phyloP scores from a whole-genome alignment of 2,797 vertebrate species.

The Pyrocephalus nanus region DNA sequence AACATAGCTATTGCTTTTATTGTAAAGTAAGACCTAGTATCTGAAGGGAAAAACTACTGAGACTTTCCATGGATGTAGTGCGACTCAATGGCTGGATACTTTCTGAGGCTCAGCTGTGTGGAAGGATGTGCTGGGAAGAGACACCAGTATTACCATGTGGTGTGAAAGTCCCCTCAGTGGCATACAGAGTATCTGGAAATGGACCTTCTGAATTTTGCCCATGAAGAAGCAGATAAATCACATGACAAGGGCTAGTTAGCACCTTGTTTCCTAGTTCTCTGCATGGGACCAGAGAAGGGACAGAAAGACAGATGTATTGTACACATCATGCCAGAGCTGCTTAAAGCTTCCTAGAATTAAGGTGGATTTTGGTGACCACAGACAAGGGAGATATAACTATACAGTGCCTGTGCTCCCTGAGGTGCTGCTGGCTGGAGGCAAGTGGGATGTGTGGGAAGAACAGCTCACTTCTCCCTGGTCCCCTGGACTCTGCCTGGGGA shows the following conservation, averaged over 20 bases:
- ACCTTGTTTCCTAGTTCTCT: not conserved
- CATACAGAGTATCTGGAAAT: not conserved
- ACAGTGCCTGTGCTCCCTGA: not conserved
- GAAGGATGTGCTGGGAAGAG: not conserved
- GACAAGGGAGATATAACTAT: not conserved
- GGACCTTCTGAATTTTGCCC: not conserved
- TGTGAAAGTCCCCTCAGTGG: too few relatives aligned
- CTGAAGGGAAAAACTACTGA: not conserved
- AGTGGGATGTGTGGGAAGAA: not conserved
- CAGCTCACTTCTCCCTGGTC: not conserved
- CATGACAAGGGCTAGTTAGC: not conserved
- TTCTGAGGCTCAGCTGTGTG: not conserved
- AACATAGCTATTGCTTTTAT: not conserved
- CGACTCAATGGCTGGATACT: not conserved
- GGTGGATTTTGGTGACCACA: not conserved
- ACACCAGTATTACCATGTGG: not conserved
- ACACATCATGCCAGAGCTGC: not conserved
- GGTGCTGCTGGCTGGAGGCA: not conserved
- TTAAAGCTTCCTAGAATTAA: not conserved
- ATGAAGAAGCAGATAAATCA: not conserved
- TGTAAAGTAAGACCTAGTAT: not conserved
- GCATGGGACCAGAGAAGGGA: not conserved
- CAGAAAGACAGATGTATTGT: not conserved
- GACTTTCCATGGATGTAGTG: not conserved
- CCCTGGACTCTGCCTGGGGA: not conserved